phyloP scores from a whole-genome alignment of 1,140 invertebrate species.

The Dermatophagoides farinae region DNA sequence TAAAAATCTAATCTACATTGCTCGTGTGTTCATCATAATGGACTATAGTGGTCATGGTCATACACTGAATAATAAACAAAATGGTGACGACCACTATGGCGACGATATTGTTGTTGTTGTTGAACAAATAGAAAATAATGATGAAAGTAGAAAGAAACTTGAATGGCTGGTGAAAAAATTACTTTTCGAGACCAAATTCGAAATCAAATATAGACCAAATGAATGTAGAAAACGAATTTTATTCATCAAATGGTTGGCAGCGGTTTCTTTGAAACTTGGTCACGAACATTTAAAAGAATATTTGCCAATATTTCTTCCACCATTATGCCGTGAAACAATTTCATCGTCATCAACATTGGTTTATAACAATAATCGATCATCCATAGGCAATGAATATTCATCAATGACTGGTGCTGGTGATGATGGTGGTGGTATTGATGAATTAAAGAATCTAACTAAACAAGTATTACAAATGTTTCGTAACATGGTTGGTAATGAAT shows the following conservation, averaged over 20 bases:
- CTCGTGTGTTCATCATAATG: constrained; percentile 34
- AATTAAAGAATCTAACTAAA: neutral
- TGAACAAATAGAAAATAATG: constrained; percentile 19
- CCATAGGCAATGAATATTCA: neutral
- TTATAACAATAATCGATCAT: constrained; percentile 12
- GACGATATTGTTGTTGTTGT: constrained; percentile 22
- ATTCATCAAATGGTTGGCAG: constrained; percentile 50
- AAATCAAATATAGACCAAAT: constrained; percentile 36
- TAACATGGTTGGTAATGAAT: constrained; percentile 1
- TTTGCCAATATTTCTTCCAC: constrained; percentile 36
- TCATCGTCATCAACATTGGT: neutral
- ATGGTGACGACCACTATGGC: constrained; percentile 15
- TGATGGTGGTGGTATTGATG: neutral
- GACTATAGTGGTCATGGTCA: constrained; percentile 18
- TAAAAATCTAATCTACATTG: constrained; percentile 48
- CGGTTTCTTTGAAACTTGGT: constrained; percentile 33
- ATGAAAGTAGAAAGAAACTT: constrained; percentile 21
- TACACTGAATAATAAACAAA: constrained; percentile 18
- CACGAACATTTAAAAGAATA: constrained; percentile 31
- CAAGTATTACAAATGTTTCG: neutral
- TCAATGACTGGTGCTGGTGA: too few species aligned
- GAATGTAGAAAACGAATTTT: constrained; percentile 34
- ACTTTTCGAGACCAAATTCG: constrained; percentile 44
- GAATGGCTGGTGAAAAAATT: constrained; percentile 45
- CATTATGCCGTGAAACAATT: constrained; percentile 39